Conservation (phyloP, 2,113 vertebrate species). For the Corynorhinus townsendii region DNA sequence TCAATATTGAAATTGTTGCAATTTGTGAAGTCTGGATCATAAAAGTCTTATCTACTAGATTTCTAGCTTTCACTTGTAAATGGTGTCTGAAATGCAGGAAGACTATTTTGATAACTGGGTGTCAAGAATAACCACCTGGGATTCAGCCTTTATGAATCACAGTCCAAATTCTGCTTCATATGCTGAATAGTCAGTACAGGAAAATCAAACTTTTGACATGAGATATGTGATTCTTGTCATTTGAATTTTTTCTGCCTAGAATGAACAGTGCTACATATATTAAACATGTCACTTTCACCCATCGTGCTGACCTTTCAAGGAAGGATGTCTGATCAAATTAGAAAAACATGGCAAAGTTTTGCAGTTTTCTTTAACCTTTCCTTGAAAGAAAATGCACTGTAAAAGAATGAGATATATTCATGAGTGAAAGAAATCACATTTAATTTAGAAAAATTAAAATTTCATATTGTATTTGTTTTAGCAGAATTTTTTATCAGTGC, state of each 20-base stretch:
- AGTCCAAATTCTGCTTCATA: slow-evolving; percentile 52
- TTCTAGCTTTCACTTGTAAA: slow-evolving; percentile 38
- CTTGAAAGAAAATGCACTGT: not conserved
- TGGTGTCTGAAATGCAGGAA: slow-evolving; percentile 51
- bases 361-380: not conserved
- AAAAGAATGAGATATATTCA: not conserved
- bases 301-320: not conserved
- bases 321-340: slow-evolving; percentile 12
- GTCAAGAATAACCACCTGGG: slow-evolving; percentile 58
- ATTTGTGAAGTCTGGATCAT: slow-evolving; percentile 45
- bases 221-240: not conserved
- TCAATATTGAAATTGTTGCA: slow-evolving; percentile 43
- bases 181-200: not conserved
- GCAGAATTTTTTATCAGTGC: not conserved
- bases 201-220: slow-evolving; percentile 50
- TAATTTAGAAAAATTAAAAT: slow-evolving; percentile 29
- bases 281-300: slow-evolving; percentile 31
- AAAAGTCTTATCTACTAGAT: not conserved
- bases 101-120: slow-evolving; percentile 45
- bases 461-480: not conserved
- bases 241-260: not conserved
- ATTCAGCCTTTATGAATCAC: slow-evolving; percentile 59
- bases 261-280: not conserved
- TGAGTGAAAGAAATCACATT: not conserved
- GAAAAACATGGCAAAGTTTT: slow-evolving; percentile 27